phyloP scores from a whole-genome alignment of 2,797 vertebrate species.

The Aselliscus stoliczkanus region DNA sequence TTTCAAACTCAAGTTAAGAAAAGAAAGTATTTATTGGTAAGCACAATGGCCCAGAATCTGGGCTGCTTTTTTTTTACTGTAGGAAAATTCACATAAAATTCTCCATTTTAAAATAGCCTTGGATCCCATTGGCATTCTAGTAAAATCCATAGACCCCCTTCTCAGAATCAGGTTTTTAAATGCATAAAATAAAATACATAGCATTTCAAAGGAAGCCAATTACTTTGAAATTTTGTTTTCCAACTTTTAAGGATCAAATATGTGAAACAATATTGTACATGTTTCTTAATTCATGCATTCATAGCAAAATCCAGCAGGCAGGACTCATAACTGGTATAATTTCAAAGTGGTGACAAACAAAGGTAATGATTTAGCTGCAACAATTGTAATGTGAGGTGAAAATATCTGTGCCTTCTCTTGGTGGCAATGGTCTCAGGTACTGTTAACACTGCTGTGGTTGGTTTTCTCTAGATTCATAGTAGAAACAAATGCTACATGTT shows the following conservation, averaged over 20 bases:
- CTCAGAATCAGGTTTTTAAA: neutral
- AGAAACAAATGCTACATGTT: constrained; percentile 10
- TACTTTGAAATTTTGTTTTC: neutral
- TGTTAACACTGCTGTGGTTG: neutral
- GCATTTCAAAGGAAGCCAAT: constrained; percentile 11
- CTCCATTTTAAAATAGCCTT: neutral
- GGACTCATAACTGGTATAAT: neutral
- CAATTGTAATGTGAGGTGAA: neutral
- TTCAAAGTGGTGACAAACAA: constrained; percentile 5
- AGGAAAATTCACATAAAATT: neutral
- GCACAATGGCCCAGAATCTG: neutral
- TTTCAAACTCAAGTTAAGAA: neutral
- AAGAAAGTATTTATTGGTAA: neutral
- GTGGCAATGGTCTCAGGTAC: neutral
- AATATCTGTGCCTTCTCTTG: neutral
- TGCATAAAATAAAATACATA: constrained; percentile 7
- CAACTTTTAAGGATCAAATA: neutral
- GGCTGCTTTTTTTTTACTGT: neutral
- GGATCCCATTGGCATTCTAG: neutral
- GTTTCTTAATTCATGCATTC: constrained; percentile 24
- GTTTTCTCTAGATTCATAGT: neutral
- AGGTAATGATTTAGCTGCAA: neutral
- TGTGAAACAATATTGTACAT: neutral
- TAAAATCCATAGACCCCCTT: neutral
- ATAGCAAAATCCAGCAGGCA: neutral